A percentile compares a stretch with the other conserved stretches of the same genome.
Conservation (phyloP, 2,797 vertebrate species). For the Podargus strigoides region DNA sequence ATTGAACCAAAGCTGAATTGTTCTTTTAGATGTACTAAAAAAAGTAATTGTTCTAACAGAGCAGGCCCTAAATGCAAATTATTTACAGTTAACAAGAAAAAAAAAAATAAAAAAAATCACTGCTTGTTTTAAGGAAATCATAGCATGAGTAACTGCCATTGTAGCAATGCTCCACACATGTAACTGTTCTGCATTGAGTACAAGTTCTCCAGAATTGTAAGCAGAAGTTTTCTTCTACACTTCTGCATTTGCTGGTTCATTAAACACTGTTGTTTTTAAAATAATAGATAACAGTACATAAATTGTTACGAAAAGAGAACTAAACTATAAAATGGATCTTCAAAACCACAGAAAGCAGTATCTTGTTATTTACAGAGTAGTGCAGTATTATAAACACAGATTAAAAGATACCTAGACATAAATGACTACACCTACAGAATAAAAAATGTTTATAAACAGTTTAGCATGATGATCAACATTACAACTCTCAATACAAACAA, state of each 20-base stretch:
- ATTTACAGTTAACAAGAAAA: conserved; percentile 24
- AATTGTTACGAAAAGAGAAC: conserved; percentile 32
- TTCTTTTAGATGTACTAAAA: too few relatives aligned
- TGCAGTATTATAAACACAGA: conserved; percentile 45
- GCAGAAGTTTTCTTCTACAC: conserved; percentile 15
- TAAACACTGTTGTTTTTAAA: conserved; percentile 52
- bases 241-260: conserved; percentile 39
- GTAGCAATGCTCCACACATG: neutral
- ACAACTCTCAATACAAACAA: conserved; percentile 2
- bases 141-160: neutral
- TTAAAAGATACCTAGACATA: neutral
- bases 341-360: conserved; percentile 27
- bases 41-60: neutral
- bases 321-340: conserved; percentile 49
- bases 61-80: neutral
- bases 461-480: neutral
- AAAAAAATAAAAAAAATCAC: neutral
- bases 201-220: neutral
- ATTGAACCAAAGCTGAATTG: neutral
- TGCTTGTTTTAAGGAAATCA: neutral
- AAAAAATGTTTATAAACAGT: conserved; percentile 7
- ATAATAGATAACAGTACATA: conserved; percentile 13
- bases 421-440: conserved; percentile 38
- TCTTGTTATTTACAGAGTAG: conserved; percentile 61
- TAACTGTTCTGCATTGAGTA: neutral